Evolutionary conservation across 2,113 vertebrate species (phyloP).

Genomic region (Hippocampus abdominalis): DNA sequence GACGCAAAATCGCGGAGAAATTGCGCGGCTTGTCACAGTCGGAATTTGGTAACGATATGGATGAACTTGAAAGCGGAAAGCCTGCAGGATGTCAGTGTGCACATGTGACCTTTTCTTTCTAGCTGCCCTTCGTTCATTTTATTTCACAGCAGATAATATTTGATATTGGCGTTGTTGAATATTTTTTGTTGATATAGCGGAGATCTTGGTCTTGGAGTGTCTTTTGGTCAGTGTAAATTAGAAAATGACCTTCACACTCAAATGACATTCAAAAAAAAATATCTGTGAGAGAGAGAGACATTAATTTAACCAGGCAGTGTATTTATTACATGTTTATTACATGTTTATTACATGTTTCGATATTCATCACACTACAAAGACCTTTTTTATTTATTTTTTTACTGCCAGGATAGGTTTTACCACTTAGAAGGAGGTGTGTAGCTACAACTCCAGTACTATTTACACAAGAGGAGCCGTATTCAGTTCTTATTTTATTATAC

Average conservation of each 20-base stretch:
- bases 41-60: not conserved
- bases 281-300: not conserved
- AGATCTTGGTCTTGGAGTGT: too few species aligned
- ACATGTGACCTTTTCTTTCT: not conserved
- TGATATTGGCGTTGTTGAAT: not conserved
- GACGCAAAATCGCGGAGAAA: not conserved
- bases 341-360: too few species aligned
- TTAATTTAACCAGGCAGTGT: too few species aligned
- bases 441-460: not conserved
- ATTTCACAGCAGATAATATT: not conserved
- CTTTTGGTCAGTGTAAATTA: too few species aligned
- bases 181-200: not conserved
- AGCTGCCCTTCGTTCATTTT: not conserved
- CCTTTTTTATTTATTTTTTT: not conserved
- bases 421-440: not conserved
- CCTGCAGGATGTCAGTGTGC: not conserved
- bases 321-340: too few species aligned
- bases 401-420: conserved; percentile 7
- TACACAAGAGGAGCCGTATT: not conserved
- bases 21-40: not conserved
- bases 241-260: too few species aligned
- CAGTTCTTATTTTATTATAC: not conserved
- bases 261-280: not conserved
- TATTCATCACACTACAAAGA: too few species aligned
- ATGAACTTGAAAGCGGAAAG: not conserved